These are phyloP conservation scores for Podargus strigoides DNA, from an alignment of 2,797 vertebrate species.

Conservation along the genomic window DNA sequence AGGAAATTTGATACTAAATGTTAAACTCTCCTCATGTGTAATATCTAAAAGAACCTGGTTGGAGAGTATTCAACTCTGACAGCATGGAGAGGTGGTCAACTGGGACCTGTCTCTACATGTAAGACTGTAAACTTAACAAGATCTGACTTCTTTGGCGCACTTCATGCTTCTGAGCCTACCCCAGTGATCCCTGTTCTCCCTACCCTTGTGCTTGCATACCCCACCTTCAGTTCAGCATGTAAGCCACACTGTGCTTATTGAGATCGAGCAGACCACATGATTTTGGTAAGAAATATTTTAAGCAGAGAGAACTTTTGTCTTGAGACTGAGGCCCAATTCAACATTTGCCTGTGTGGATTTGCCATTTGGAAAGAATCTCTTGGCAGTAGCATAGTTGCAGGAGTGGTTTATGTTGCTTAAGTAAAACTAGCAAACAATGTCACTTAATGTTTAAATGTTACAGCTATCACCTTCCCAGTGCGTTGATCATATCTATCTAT, in stretches of 20 bases:
- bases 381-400: background rate
- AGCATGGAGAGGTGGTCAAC: background rate
- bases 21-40: accelerated
- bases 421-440: background rate
- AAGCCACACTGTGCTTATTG: background rate
- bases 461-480: background rate
- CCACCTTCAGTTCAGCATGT: background rate
- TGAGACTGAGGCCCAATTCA: background rate
- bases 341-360: background rate
- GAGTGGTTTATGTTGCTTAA: background rate
- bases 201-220: accelerated
- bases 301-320: background rate
- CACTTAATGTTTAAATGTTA: background rate
- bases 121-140: background rate
- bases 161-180: background rate
- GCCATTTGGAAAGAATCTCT: background rate
- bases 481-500: background rate
- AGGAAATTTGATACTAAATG: background rate
- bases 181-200: background rate
- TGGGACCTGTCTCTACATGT: background rate
- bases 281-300: background rate
- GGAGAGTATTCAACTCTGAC: too few relatives aligned
- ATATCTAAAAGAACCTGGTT: background rate
- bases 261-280: background rate
- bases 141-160: background rate